phyloP scores from a whole-genome alignment of 2,797 vertebrate genomes.

The Sebastes hopkinsi region DNA sequence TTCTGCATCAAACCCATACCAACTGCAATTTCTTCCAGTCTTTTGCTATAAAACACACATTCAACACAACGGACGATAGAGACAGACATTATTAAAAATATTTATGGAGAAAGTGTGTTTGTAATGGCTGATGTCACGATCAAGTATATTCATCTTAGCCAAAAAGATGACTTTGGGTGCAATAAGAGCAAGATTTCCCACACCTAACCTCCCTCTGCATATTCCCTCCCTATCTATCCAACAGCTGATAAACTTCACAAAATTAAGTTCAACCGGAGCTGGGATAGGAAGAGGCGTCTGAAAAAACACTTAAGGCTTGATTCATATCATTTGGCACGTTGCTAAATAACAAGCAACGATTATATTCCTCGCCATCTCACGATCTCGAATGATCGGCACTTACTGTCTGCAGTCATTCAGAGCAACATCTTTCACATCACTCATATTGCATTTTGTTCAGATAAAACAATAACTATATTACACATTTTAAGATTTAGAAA shows the following conservation, averaged over 20 bases:
- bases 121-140: slow-evolving; percentile 56
- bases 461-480: slow-evolving; percentile 40
- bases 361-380: slow-evolving; percentile 17
- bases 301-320: slow-evolving; percentile 78
- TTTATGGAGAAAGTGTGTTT: slow-evolving; percentile 40
- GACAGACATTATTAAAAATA: slow-evolving; percentile 27
- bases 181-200: slow-evolving; percentile 43
- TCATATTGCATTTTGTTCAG: slow-evolving; percentile 66
- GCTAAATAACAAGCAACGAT: slow-evolving; percentile 38
- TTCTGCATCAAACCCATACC: slow-evolving; percentile 23
- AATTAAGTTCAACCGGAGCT: slow-evolving; percentile 39
- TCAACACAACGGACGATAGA: slow-evolving; percentile 8
- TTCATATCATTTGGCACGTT: slow-evolving; percentile 63
- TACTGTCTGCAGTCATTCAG: slow-evolving; percentile 37
- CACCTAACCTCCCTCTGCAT: slow-evolving; percentile 49
- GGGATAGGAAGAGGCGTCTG: slow-evolving; percentile 46
- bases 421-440: slow-evolving; percentile 41
- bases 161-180: slow-evolving; percentile 55
- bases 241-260: slow-evolving; percentile 42
- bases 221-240: slow-evolving; percentile 33
- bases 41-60: slow-evolving; percentile 39
- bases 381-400: slow-evolving; percentile 48
- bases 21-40: slow-evolving; percentile 3
- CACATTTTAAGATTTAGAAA: slow-evolving; percentile 20
- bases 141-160: slow-evolving; percentile 59